Base-by-base conservation (phyloP, 2,797 vertebrate genomes). In the Falco naumanni region DNA sequence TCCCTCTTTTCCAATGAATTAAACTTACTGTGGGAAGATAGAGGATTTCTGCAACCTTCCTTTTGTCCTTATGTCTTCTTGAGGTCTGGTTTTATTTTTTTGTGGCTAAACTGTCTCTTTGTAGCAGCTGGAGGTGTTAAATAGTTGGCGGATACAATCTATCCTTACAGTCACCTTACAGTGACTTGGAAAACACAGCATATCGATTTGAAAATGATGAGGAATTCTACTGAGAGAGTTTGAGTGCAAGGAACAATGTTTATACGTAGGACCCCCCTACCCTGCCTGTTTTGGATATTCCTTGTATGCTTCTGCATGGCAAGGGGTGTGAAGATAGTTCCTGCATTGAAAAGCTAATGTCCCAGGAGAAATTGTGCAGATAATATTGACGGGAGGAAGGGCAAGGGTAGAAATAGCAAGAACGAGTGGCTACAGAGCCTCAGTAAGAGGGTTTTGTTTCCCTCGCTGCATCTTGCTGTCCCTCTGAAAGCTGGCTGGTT, bases 91-190 rank as follows among this genome's bases (percentile, higher is more conserved):
- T 80, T 90, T 74, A 37, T 90, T 90, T 81, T 69, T 66, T 84
- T 0, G 8, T 16, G 68, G 59, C 63, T 90, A 47, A 80, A 47
- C 63, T 63, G 79, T 72, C 16, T 82, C 76, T 90, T 50, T 77
- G 56, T 77, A 70, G 71, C 75, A 79, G 79, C 70, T 83, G 61
- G 21, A 87, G 71, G 75, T 90, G 68, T 63, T 71, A 84, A 93
- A 59, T 24, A 56, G 21, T 85, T 2, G 0, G 59, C 71, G 57
- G 61, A 80, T 94, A 63, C 51, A 82, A n/a, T 80, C 41, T 87
- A 21, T 51, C 39, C 39, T 39, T 39, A 39, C 39, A 57, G 83
- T 74, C 61, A 83, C 45, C 86, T 61, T 57, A 54, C 20, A 37
- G 70, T 1, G 3, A 53, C 65, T 78, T 59, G 57, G 20, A 43